phyloP scores from a whole-genome alignment of 2,797 vertebrate species.

The Knipowitschia caucasica region DNA sequence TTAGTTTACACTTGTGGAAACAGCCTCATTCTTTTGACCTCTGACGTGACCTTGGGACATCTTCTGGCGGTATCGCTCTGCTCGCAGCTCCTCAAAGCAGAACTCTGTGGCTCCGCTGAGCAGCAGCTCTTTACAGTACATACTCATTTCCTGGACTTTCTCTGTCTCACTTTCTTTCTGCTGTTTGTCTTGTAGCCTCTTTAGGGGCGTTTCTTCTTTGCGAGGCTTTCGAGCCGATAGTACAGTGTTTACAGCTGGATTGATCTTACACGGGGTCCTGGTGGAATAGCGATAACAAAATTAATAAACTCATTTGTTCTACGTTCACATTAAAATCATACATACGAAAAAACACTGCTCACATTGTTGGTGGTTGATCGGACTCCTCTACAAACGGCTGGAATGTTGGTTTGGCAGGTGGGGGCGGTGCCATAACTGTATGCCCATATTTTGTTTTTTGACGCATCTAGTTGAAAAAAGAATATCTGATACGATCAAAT shows the following conservation, averaged over 20 bases:
- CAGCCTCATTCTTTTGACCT: slow-evolving; percentile 4
- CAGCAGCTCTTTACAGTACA: slow-evolving; percentile 94
- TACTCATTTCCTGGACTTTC: slow-evolving; percentile 79
- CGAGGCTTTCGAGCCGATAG: slow-evolving; percentile 84
- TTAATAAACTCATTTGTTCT: neutral
- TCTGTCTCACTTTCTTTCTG: slow-evolving; percentile 69
- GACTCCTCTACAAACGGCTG: slow-evolving; percentile 90
- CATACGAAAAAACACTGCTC: slow-evolving; percentile 58
- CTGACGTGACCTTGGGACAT: slow-evolving; percentile 41
- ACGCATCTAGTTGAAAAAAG: slow-evolving; percentile 58
- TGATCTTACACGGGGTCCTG: slow-evolving; percentile 95
- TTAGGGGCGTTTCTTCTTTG: slow-evolving; percentile 84
- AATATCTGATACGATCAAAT: neutral
- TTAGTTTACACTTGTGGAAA: slow-evolving; percentile 22
- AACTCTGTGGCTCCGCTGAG: slow-evolving; percentile 89
- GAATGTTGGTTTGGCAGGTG: slow-evolving; percentile 77
- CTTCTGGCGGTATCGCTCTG: slow-evolving; percentile 87
- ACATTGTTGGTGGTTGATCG: slow-evolving; percentile 85
- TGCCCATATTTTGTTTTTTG: slow-evolving; percentile 70
- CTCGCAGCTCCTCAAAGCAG: slow-evolving; percentile 91
- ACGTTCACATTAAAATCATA: neutral
- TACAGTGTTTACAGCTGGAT: slow-evolving; percentile 84
- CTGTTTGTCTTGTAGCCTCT: slow-evolving; percentile 84
- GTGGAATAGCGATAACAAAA: slow-evolving; percentile 7
- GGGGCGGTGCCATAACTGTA: slow-evolving; percentile 58